Evolutionary conservation across 2,888 invertebrate genomes (phyloP).

Genomic region (Acheta domesticus): DNA sequence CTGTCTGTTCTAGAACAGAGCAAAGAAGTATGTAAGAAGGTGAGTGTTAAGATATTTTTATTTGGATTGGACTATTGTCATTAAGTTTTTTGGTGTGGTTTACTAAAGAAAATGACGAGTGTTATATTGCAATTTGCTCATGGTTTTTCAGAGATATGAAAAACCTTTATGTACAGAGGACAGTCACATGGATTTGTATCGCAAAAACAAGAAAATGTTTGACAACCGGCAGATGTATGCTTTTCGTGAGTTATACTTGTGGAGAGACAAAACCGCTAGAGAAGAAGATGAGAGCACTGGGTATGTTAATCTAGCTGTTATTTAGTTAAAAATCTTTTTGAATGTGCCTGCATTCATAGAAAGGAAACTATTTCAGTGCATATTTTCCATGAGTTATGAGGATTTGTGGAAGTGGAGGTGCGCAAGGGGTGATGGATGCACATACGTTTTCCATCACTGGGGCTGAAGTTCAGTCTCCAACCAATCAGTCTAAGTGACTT

Average conservation of each 20-base stretch:
- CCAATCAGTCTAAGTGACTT: no score
- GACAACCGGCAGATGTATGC: conserved; percentile 83
- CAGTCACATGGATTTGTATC: conserved; percentile 71
- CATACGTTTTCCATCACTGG: no score
- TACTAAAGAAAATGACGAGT: background rate
- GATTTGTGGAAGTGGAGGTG: no score
- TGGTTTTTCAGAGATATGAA: conserved; percentile 62
- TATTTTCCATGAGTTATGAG: no score
- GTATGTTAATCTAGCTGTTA: conserved; percentile 47
- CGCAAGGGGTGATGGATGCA: no score
- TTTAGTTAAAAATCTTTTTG: background rate
- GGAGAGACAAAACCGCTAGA: conserved; percentile 84
- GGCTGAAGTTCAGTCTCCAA: no score
- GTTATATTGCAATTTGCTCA: background rate
- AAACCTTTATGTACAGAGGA: conserved; percentile 69
- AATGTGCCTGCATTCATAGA: no score
- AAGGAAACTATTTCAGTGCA: no score
- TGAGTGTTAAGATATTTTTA: conserved; percentile 40
- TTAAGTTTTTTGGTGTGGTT: background rate
- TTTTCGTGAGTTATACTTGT: conserved; percentile 72
- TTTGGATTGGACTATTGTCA: background rate
- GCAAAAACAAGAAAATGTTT: conserved; percentile 74
- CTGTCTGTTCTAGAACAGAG: conserved; percentile 70
- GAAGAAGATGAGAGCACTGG: conserved; percentile 86
- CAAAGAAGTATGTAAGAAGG: conserved; percentile 68